Evolutionary conservation across 2,888 invertebrate species (phyloP).

Genomic region (Arctia plantaginis): DNA sequence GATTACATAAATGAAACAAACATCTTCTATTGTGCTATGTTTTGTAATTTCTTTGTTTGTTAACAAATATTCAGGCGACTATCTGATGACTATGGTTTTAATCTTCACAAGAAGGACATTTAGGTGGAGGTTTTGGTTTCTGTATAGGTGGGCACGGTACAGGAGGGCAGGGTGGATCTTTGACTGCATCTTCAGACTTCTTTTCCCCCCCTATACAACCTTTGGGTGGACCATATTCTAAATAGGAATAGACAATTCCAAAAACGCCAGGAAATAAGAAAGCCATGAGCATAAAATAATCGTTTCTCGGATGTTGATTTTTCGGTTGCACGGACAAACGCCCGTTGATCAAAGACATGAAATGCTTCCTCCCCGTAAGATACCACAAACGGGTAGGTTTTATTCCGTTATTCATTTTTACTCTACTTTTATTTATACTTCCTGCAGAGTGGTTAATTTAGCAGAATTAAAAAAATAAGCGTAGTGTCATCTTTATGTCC

Average conservation of each 20-base stretch:
- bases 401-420: conserved; percentile 58
- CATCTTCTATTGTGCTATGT: background rate
- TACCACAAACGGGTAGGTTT: conserved; percentile 73
- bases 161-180: background rate
- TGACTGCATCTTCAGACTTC: background rate
- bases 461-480: background rate
- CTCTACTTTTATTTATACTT: conserved; percentile 5
- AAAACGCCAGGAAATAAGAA: conserved; percentile 7
- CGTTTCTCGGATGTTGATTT: background rate
- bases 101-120: background rate
- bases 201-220: conserved; percentile 8
- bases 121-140: background rate
- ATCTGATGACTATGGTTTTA: background rate
- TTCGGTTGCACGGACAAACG: conserved; percentile 17
- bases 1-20: background rate
- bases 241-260: conserved; percentile 50
- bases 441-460: background rate
- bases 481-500: background rate
- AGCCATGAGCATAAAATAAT: conserved; percentile 14
- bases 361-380: conserved; percentile 61
- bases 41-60: background rate
- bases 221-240: conserved; percentile 45
- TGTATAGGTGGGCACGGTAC: conserved; percentile 33
- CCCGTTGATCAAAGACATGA: conserved; percentile 48
- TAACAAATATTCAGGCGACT: background rate